phyloP scores from a whole-genome alignment of 2,888 invertebrate genomes.

The Melanchra persicariae region DNA sequence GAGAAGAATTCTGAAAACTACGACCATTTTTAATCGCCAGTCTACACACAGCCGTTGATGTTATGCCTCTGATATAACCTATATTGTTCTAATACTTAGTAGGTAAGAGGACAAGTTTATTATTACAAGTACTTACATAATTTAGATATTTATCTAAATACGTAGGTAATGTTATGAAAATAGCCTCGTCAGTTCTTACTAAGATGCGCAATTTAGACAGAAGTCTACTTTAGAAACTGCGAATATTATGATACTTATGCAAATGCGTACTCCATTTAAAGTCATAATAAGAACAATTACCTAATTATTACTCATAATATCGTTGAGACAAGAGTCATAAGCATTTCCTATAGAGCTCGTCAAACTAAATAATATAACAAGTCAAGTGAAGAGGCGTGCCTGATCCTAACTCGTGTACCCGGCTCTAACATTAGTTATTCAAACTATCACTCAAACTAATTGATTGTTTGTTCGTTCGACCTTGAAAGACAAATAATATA shows the following conservation, averaged over 20 bases:
- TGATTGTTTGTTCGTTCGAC: conserved; percentile 13
- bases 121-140: too few relatives aligned
- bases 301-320: not conserved
- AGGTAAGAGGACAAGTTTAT: too few relatives aligned
- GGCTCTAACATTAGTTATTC: conserved; percentile 13
- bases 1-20: too few relatives aligned
- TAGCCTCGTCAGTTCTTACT: not conserved
- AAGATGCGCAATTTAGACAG: not conserved
- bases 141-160: too few relatives aligned
- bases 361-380: not conserved
- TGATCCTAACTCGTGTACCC: conserved; percentile 6
- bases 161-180: too few relatives aligned
- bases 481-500: not conserved
- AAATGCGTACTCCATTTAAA: not conserved
- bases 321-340: not conserved
- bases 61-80: too few relatives aligned
- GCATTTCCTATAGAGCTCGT: not conserved
- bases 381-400: not conserved
- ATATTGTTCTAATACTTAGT: too few relatives aligned
- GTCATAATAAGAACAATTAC: not conserved
- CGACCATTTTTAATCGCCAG: too few relatives aligned
- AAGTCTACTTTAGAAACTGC: not conserved
- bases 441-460: conserved; percentile 15
- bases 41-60: too few relatives aligned
- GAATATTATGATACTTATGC: not conserved